A percentile compares a stretch with the other conserved stretches of the same genome.
Evolutionary conservation across 1,140 invertebrate genomes (phyloP).

Genomic region (Saxidomus purpurata): DNA sequence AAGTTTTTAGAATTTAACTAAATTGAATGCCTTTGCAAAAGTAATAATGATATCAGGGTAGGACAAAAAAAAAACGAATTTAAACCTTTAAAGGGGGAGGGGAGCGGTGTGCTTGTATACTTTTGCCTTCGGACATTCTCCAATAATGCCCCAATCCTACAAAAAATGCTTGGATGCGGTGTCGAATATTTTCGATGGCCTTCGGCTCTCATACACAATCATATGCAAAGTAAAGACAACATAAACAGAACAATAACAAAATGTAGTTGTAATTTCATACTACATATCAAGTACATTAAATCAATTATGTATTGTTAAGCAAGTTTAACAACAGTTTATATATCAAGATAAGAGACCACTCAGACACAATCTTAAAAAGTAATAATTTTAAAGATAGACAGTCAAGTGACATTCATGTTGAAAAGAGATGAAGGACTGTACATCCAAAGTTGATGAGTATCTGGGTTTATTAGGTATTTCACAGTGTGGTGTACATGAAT

Average conservation of each 20-base stretch:
- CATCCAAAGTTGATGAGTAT: not conserved
- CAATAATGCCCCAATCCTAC: not conserved
- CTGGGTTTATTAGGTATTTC: not conserved
- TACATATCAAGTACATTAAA: not conserved
- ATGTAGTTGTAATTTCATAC: not conserved
- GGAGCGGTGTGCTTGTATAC: slow-evolving; percentile 22
- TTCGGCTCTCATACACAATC: slow-evolving; percentile 40
- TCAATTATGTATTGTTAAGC: not conserved
- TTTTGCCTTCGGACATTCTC: slow-evolving; percentile 7
- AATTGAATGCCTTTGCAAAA: too few relatives aligned
- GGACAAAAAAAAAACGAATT: too few relatives aligned
- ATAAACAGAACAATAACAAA: not conserved
- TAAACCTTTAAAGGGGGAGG: not conserved
- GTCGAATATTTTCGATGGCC: slow-evolving; percentile 39
- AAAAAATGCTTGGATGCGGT: slow-evolving; percentile 12
- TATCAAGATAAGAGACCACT: not conserved
- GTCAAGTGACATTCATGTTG: not conserved
- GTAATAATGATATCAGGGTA: too few relatives aligned
- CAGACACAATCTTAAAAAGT: not conserved
- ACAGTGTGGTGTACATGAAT: slow-evolving; percentile 18
- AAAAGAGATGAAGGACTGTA: not conserved
- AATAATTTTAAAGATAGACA: slow-evolving; percentile 28
- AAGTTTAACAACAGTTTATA: not conserved
- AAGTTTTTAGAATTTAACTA: too few relatives aligned
- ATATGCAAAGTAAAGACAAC: slow-evolving; percentile 17